phyloP scores from a whole-genome alignment of 2,888 invertebrate genomes.

The Xylocampa areola region DNA sequence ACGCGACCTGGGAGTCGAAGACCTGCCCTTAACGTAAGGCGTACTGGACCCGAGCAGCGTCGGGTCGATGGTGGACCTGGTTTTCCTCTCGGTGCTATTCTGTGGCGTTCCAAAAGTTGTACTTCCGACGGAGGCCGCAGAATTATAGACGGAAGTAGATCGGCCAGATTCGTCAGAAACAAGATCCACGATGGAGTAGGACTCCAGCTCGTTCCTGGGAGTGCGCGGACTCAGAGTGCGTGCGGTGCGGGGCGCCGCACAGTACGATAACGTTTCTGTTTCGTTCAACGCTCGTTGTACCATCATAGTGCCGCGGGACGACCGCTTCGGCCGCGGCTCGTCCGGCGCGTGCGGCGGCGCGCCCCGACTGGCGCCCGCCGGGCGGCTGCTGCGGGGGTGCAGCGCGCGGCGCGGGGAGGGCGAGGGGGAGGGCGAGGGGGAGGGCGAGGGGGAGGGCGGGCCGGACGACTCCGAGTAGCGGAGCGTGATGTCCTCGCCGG shows the following conservation, averaged over 20 bases:
- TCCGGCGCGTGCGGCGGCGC: conserved; percentile 45
- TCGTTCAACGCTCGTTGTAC: conserved; percentile 65
- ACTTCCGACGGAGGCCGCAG: conserved; percentile 63
- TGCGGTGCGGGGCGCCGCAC: conserved; percentile 15
- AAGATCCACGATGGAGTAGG: conserved; percentile 82
- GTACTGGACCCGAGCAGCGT: conserved; percentile 72
- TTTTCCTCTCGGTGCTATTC: conserved; percentile 52
- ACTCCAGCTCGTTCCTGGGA: conserved; percentile 64
- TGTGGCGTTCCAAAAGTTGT: conserved; percentile 69
- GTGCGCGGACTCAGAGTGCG: conserved; percentile 60
- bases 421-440: conserved; percentile 66
- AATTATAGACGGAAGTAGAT: conserved; percentile 71
- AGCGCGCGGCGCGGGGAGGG: conserved; percentile 71
- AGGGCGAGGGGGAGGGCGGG: conserved; percentile 67
- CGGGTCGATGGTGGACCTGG: conserved; percentile 65
- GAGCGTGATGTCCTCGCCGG: conserved; percentile 67
- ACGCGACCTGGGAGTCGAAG: conserved; percentile 49
- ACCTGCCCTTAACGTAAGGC: conserved; percentile 63
- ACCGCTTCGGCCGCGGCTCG: conserved; percentile 50
- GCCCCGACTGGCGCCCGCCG: conserved; percentile 71
- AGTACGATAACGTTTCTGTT: conserved; percentile 15
- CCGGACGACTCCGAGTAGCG: conserved; percentile 70
- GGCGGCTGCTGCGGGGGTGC: conserved; percentile 68
- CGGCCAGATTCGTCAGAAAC: conserved; percentile 71
- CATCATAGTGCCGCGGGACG: conserved; percentile 65